Conservation (phyloP, 2,113 vertebrate species). For the Channa maculata region DNA sequence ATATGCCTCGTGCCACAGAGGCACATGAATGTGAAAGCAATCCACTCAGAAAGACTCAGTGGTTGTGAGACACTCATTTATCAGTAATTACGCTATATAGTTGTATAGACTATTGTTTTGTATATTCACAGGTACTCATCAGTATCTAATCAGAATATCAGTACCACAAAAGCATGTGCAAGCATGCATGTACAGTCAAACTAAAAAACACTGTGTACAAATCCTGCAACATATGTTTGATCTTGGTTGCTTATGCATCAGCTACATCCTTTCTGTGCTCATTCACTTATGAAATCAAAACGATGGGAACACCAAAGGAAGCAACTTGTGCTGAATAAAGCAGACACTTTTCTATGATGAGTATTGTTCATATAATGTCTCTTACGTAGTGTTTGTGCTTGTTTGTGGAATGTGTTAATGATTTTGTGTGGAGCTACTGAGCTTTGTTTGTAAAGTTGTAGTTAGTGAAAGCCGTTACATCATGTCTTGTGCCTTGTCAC, state of each 20-base stretch:
- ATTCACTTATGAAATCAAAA: conserved; percentile 31
- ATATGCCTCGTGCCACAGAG: conserved; percentile 22
- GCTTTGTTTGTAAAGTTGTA: neutral
- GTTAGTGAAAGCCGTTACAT: neutral
- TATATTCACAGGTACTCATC: conserved; percentile 26
- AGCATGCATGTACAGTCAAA: neutral
- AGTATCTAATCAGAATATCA: conserved; percentile 28
- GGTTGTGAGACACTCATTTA: neutral
- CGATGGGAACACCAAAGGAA: conserved; percentile 1
- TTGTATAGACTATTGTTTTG: conserved; percentile 11
- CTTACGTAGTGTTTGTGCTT: neutral
- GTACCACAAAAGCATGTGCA: neutral
- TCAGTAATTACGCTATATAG: neutral
- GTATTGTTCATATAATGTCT: neutral
- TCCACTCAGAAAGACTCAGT: too few species aligned
- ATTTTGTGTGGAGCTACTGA: neutral
- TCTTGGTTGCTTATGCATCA: conserved; percentile 27
- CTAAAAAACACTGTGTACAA: neutral
- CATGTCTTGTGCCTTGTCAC: neutral
- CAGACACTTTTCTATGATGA: neutral
- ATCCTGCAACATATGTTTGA: conserved; percentile 8
- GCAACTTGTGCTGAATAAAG: neutral
- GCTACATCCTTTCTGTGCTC: conserved; percentile 6
- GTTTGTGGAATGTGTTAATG: neutral
- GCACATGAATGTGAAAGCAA: neutral